phyloP scores from a whole-genome alignment of 2,113 vertebrate genomes.

The Erpornis zantholeuca region DNA sequence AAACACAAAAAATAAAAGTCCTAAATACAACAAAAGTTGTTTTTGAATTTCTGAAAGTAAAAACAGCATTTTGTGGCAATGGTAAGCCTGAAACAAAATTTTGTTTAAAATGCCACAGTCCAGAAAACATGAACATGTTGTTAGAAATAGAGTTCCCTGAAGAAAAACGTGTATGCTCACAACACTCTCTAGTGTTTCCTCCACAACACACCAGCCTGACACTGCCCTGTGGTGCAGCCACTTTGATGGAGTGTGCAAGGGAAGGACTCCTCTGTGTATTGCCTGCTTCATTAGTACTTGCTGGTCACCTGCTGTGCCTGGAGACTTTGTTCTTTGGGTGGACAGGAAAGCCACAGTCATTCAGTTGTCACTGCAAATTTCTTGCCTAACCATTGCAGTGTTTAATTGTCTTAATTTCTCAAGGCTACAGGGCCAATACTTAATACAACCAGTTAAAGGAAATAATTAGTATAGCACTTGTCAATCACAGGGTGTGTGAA shows the following conservation, averaged over 20 bases:
- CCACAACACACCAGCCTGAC: background rate
- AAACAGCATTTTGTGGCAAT: background rate
- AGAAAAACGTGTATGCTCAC: background rate
- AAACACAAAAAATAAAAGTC: background rate
- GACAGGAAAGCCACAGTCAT: background rate
- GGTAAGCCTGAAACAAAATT: background rate
- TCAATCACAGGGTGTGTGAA: background rate
- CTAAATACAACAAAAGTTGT: background rate
- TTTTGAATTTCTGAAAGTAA: background rate
- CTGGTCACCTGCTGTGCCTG: background rate
- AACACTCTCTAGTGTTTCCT: background rate
- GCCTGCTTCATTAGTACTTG: background rate
- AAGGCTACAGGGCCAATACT: background rate
- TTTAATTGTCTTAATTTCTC: slow-evolving; percentile 26
- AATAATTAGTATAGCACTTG: background rate
- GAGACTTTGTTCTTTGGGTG: background rate
- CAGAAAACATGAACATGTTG: background rate
- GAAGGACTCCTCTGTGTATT: background rate
- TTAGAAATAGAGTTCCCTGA: background rate
- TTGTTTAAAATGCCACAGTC: background rate
- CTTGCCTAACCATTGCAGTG: background rate
- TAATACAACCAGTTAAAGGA: background rate
- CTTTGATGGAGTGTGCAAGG: background rate
- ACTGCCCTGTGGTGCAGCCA: background rate
- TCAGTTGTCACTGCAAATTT: background rate